Percentiles rank a stretch among this genome's conserved stretches.
These are phyloP conservation scores for Leucopsar rothschildi DNA, from an alignment of 2,113 vertebrate genomes.

Conservation along the genomic window DNA sequence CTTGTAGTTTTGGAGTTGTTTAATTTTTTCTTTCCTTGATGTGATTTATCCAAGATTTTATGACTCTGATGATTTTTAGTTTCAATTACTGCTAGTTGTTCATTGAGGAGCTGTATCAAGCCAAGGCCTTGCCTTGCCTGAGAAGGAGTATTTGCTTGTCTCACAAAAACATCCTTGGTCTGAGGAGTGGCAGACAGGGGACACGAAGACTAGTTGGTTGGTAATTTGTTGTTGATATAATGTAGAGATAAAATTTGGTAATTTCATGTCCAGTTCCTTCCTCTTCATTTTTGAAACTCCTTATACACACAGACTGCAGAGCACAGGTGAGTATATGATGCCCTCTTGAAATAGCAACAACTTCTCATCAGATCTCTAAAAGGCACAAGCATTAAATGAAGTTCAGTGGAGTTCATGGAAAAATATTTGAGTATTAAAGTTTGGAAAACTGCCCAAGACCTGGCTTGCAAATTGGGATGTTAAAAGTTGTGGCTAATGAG, in stretches of 20 bases:
- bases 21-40: not conserved
- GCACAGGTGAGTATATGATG: not conserved
- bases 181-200: not conserved
- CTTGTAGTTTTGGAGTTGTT: rapidly evolving
- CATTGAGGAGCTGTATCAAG: not conserved
- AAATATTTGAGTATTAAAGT: not conserved
- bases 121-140: not conserved
- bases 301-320: not conserved
- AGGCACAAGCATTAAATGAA: not conserved
- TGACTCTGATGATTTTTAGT: not conserved
- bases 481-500: not conserved
- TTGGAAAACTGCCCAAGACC: not conserved
- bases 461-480: not conserved
- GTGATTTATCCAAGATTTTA: not conserved
- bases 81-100: not conserved
- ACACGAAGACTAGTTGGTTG: not conserved
- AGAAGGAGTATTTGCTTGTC: not conserved
- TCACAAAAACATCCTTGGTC: not conserved
- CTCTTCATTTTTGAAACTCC: not conserved
- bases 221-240: not conserved
- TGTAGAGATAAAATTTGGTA: not conserved
- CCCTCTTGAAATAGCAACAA: not conserved
- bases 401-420: not conserved
- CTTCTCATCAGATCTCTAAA: rapidly evolving
- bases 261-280: not conserved